Base-by-base conservation (phyloP, 1,140 invertebrate genomes). In the Galleria mellonella region DNA sequence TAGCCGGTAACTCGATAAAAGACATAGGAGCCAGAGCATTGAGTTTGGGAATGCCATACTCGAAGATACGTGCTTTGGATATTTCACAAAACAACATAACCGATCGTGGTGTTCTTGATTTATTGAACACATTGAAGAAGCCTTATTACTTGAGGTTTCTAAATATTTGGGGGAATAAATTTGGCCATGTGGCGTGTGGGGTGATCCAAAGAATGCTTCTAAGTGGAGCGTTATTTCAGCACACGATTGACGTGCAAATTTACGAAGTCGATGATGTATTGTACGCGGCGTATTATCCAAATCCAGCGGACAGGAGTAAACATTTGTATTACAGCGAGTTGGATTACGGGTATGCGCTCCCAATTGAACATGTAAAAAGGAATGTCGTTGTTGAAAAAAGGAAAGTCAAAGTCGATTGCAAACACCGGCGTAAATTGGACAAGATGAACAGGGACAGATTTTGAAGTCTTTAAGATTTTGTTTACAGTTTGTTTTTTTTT, bases 61-160 rank as follows among this genome's bases (percentile, higher is more conserved):
- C 89, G 4, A 87, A 85, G 71, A 60, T 91, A 2, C 58, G 85
- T 15, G 71, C 84, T 0, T 57, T 90, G 7, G 89, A 91, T 51
- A 54, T 91, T 6, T 82, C 83, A 1, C 48, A 86, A 17, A 90
- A 90, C 56, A 75, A 72, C 58, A 78, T 90, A n/a, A 77, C 68
- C 0, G 84, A 89, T 38, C 46, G 52, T 35, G 88, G 88, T 0
- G 56, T 88, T 9, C 42, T 83, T 2, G 75, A 87, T 49, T 55
- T 91, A 32, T 62, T 90, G n/a, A 78, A 87, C 48, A 83, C 83
- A 1, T 41, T 90, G 7, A 90, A 89, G 48, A 90, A 90, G 51
- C 69, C 76, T 9, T 82, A 74, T 32, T 63, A 58, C 41, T 53
- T 90, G 31, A 47, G 84, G 38, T 75, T 87, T 43, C 62, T 91